Conservation (phyloP, 1,140 invertebrate genomes). For the Lepidostoma basale region DNA sequence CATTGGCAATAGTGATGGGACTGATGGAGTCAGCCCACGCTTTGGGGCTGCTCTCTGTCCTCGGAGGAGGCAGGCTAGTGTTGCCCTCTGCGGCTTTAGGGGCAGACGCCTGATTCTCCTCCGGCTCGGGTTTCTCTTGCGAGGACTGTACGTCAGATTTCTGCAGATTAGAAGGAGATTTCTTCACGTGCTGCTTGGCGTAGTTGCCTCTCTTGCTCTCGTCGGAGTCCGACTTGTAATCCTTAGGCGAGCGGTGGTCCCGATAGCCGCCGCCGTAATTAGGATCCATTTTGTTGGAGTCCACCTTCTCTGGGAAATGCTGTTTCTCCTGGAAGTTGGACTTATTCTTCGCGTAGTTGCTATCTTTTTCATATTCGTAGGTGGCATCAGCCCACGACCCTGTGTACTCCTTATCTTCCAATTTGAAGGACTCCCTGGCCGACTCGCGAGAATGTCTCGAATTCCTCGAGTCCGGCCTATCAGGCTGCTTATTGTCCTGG, state of each 20-base stretch:
- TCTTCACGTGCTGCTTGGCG: conserved; percentile 20
- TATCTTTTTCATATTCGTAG: conserved; percentile 48
- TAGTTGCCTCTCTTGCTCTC: conserved; percentile 33
- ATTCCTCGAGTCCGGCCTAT: conserved; percentile 62
- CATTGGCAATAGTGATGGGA: conserved; percentile 46
- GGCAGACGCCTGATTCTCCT: background rate
- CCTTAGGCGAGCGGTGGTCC: conserved; percentile 33
- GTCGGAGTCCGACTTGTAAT: conserved; percentile 44
- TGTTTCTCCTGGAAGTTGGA: conserved; percentile 16
- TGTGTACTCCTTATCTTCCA: conserved; percentile 37
- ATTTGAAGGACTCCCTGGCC: conserved; percentile 50
- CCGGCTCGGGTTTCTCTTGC: conserved; percentile 8
- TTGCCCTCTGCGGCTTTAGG: conserved; percentile 17
- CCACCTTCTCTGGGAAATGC: conserved; percentile 35
- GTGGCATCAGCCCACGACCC: conserved; percentile 55
- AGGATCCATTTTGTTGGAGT: conserved; percentile 29
- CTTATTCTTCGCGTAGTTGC: conserved; percentile 26
- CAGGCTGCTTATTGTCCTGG: conserved; percentile 55
- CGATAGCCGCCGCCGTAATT: conserved; percentile 24
- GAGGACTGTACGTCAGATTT: conserved; percentile 20
- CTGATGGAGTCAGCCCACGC: conserved; percentile 56
- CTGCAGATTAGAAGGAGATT: conserved; percentile 20
- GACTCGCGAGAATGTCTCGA: conserved; percentile 60
- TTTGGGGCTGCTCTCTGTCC: conserved; percentile 49
- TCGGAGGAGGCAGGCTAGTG: background rate